These are phyloP conservation scores for Brachyalestes nurse DNA, from an alignment of 2,797 vertebrate genomes.

Conservation along the genomic window DNA sequence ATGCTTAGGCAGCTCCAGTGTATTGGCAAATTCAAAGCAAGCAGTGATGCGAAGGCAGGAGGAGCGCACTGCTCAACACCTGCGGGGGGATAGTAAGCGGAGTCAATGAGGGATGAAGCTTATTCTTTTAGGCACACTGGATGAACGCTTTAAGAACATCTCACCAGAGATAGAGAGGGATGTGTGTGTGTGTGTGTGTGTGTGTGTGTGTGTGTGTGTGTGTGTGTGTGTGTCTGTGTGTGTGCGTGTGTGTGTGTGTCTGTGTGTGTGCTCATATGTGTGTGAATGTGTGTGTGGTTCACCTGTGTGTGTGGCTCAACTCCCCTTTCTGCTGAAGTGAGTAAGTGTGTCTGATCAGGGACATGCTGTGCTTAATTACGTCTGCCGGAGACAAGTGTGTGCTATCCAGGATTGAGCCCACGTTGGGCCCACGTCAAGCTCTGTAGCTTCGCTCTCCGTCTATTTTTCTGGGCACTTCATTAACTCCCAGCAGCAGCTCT, in stretches of 20 bases:
- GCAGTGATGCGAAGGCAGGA: conserved; percentile 22
- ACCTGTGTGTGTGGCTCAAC: conserved; percentile 4
- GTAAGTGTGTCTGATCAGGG: conserved; percentile 19
- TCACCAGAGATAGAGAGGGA: conserved; percentile 6
- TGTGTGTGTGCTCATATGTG: conserved; percentile 19
- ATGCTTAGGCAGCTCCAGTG: conserved; percentile 16
- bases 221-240: conserved; percentile 29
- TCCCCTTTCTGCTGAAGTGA: conserved; percentile 28
- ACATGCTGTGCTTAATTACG: conserved; percentile 44
- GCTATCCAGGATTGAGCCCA: neutral
- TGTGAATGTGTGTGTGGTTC: too few species aligned
- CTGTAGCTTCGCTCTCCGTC: neutral
- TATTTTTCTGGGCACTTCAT: conserved; percentile 35
- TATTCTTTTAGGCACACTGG: conserved; percentile 45
- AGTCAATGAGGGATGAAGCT: conserved; percentile 54
- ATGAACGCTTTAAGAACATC: conserved; percentile 50
- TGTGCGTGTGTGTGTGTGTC: conserved; percentile 20
- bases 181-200: conserved; percentile 20
- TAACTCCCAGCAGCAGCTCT: conserved; percentile 43
- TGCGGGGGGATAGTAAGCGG: conserved; percentile 16
- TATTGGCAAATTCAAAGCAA: conserved; percentile 15
- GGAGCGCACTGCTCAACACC: conserved; percentile 16
- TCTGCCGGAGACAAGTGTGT: conserved; percentile 32
- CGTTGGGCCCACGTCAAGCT: conserved; percentile 16
- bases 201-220: conserved; percentile 31